These are phyloP conservation scores for Phortica magna DNA, from an alignment of 2,888 invertebrate species.

Conservation along the genomic window DNA sequence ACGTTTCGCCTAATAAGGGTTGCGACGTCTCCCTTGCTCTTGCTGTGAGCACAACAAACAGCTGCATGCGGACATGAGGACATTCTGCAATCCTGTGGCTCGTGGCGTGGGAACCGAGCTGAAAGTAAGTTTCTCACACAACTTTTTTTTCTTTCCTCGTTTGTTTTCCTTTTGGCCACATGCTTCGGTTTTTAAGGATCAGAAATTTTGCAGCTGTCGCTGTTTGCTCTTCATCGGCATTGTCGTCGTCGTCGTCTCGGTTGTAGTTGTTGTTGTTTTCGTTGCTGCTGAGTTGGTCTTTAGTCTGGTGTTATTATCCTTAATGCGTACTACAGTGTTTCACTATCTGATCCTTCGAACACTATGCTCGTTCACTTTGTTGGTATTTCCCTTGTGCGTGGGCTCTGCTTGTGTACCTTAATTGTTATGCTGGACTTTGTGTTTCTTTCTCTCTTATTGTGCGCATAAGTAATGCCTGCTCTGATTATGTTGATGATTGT, in stretches of 20 bases:
- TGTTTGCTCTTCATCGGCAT: conserved; percentile 50
- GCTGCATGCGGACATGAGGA: conserved; percentile 55
- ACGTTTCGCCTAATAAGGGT: conserved; percentile 8
- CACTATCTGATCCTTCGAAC: conserved; percentile 38
- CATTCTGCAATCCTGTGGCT: conserved; percentile 75
- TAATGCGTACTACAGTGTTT: conserved; percentile 70
- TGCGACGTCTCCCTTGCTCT: conserved; percentile 41
- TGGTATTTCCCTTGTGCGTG: conserved; percentile 56
- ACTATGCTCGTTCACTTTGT: conserved; percentile 22
- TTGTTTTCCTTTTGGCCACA: conserved; percentile 73
- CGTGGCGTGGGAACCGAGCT: conserved; percentile 78
- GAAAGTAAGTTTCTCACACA: conserved; percentile 78
- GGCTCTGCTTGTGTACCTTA: conserved; percentile 41
- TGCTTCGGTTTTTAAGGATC: conserved; percentile 75
- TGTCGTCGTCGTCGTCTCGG: conserved; percentile 41
- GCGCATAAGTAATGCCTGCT: background rate
- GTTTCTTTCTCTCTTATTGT: conserved; percentile 4
- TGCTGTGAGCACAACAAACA: conserved; percentile 43
- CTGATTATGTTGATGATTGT: conserved; percentile 56
- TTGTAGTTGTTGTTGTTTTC: conserved; percentile 39
- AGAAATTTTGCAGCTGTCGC: conserved; percentile 74
- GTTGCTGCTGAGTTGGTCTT: conserved; percentile 56
- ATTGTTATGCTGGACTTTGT: background rate
- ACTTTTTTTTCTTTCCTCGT: conserved; percentile 64
- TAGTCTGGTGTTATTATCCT: conserved; percentile 70